phyloP scores from a whole-genome alignment of 2,113 vertebrate species.

The Cephalopholis sonnerati region DNA sequence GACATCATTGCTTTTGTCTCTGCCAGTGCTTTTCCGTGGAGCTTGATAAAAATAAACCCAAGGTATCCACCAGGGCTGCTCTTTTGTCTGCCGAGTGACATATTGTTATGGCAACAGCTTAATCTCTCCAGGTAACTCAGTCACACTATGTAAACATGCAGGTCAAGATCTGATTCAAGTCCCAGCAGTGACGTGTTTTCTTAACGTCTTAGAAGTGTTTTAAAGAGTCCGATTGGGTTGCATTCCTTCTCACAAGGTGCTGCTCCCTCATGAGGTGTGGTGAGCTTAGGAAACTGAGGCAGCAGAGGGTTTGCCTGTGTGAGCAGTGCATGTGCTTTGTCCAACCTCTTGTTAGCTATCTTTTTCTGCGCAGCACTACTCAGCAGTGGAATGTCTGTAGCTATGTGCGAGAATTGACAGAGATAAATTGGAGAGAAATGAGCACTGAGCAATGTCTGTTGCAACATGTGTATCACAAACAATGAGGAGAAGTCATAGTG shows the following conservation, averaged over 20 bases:
- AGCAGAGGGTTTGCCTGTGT: background rate
- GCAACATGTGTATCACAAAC: background rate
- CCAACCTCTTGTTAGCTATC: too few species aligned
- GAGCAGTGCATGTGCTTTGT: too few species aligned
- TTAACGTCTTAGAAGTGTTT: constrained; percentile 1
- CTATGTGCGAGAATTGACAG: too few species aligned
- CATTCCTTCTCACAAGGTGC: background rate
- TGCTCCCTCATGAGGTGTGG: constrained; percentile 2
- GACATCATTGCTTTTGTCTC: constrained; percentile 27
- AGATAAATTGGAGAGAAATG: background rate
- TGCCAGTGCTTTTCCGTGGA: constrained; percentile 46
- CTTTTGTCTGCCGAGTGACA: constrained; percentile 12
- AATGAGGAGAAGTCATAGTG: background rate
- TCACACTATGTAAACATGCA: constrained; percentile 6
- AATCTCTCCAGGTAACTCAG: constrained; percentile 22
- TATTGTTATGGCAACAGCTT: constrained; percentile 53
- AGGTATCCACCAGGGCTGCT: constrained; percentile 42
- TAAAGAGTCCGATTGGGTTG: constrained; percentile 23
- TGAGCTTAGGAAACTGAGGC: constrained; percentile 11
- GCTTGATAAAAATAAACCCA: constrained; percentile 56
- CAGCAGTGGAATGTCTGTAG: too few species aligned
- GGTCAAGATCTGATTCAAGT: constrained; percentile 21
- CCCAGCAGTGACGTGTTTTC: constrained; percentile 10
- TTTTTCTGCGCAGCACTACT: too few species aligned
- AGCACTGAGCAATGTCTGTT: background rate